These are phyloP conservation scores for Lucilia cuprina DNA, from an alignment of 1,140 invertebrate species.

Conservation along the genomic window DNA sequence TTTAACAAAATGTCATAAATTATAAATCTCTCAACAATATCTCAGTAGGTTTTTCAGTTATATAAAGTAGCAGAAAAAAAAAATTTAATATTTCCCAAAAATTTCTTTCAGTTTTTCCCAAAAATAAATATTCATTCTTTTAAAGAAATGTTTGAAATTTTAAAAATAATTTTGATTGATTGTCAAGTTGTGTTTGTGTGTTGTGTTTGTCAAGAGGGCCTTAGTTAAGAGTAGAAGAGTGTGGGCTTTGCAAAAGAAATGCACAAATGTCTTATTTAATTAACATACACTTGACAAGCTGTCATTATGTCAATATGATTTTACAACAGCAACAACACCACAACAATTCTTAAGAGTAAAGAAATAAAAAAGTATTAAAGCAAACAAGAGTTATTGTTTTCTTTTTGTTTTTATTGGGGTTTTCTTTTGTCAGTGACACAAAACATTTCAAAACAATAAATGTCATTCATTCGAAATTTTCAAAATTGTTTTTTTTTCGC, in stretches of 20 bases:
- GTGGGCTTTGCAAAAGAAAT: not conserved
- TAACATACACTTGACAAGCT: constrained; percentile 17
- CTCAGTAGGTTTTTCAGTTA: not conserved
- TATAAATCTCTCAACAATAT: not conserved
- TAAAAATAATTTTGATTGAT: not conserved
- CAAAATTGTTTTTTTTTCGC: not conserved
- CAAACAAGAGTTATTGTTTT: not conserved
- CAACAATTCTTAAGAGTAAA: not conserved
- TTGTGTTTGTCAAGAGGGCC: no score
- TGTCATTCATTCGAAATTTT: not conserved
- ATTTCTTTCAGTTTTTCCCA: not conserved
- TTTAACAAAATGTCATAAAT: not conserved
- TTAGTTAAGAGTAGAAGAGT: not conserved
- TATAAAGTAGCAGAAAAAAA: not conserved
- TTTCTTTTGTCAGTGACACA: not conserved
- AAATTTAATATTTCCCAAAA: not conserved
- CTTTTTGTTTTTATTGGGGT: not conserved
- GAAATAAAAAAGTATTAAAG: not conserved
- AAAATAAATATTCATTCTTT: not conserved
- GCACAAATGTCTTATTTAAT: constrained; percentile 7
- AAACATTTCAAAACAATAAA: not conserved
- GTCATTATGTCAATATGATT: constrained; percentile 2
- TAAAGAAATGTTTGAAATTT: not conserved
- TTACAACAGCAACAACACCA: not conserved
- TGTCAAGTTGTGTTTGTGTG: not conserved